Percentiles rank a stretch among this genome's conserved stretches.
These are phyloP conservation scores for Homarus gammarus DNA, from an alignment of 2,888 invertebrate genomes.

Conservation along the genomic window DNA sequence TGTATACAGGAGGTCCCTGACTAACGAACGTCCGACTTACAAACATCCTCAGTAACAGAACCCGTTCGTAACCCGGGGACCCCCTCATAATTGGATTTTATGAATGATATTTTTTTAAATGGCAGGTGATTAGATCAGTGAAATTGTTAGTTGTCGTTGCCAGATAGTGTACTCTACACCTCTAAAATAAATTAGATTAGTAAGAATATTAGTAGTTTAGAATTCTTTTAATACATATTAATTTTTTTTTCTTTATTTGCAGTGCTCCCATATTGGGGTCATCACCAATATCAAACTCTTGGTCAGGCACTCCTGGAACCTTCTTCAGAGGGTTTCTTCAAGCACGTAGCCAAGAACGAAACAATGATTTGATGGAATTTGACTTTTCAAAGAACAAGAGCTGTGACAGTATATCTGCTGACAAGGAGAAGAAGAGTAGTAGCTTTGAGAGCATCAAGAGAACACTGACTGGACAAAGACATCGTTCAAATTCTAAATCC, in stretches of 20 bases:
- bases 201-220: too few relatives aligned
- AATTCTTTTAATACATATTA: not conserved
- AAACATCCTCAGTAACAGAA: too few relatives aligned
- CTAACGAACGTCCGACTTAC: too few relatives aligned
- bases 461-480: constrained; percentile 61
- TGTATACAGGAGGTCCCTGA: too few relatives aligned
- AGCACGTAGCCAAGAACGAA: constrained; percentile 53
- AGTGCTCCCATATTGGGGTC: constrained; percentile 75
- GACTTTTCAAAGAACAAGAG: constrained; percentile 83
- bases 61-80: too few relatives aligned
- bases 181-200: too few relatives aligned
- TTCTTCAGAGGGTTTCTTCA: constrained; percentile 72
- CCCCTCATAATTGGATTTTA: too few relatives aligned
- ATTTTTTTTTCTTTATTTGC: constrained; percentile 43
- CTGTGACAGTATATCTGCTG: constrained; percentile 71
- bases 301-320: constrained; percentile 74
- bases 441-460: constrained; percentile 71
- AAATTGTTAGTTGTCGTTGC: too few relatives aligned
- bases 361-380: constrained; percentile 89
- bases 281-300: constrained; percentile 70
- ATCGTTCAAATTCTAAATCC: constrained; percentile 71
- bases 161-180: too few relatives aligned
- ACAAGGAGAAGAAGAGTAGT: constrained; percentile 71
- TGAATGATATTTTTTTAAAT: too few relatives aligned
- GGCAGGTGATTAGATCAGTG: too few relatives aligned